Percentiles rank a stretch among this genome's conserved stretches.
Evolutionary conservation across 1,140 invertebrate species (phyloP).

Genomic region (Brachionus plicatilis): DNA sequence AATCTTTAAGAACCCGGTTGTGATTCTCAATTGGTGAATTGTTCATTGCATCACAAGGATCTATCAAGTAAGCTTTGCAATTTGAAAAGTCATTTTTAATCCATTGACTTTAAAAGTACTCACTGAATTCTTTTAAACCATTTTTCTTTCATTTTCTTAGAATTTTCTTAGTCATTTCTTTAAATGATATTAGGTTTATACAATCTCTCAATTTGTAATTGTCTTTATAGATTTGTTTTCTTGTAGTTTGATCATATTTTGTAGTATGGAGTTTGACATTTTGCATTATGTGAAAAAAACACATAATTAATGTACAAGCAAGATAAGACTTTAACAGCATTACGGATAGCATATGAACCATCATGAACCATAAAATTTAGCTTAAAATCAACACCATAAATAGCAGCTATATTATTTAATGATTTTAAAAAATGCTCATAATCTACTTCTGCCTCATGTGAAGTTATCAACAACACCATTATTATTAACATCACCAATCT

Average conservation of each 20-base stretch:
- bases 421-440: neutral
- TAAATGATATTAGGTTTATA: neutral
- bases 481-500: neutral
- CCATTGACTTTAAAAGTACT: neutral
- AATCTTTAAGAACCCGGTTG: neutral
- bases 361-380: neutral
- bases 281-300: neutral
- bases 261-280: neutral
- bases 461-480: neutral
- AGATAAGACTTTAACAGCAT: neutral
- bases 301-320: neutral
- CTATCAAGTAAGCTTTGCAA: neutral
- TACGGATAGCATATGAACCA: neutral
- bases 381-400: neutral
- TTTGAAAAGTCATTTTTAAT: neutral
- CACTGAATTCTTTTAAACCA: neutral
- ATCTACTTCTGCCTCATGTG: neutral
- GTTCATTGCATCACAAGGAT: neutral
- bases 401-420: neutral
- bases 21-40: slow-evolving; percentile 1
- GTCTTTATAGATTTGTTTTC: neutral
- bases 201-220: neutral
- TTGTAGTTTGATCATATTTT: neutral
- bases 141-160: neutral
- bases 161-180: neutral